Percentiles rank a stretch among this genome's conserved stretches.
Evolutionary conservation across 1,140 invertebrate genomes (phyloP).

Genomic region (Spodoptera litura): DNA sequence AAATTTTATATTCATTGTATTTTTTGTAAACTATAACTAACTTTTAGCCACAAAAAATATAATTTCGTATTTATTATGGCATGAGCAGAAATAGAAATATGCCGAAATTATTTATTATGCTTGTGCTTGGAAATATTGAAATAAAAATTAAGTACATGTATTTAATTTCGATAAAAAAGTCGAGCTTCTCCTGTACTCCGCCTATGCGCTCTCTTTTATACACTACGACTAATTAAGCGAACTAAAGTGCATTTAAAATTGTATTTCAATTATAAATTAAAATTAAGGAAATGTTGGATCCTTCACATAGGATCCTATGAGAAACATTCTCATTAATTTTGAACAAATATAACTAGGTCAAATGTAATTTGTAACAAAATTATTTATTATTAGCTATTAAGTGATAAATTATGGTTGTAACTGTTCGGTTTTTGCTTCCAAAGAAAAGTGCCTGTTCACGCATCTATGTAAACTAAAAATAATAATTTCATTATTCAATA

Average conservation of each 20-base stretch:
- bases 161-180: too few species aligned
- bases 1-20: too few species aligned
- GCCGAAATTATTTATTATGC: too few species aligned
- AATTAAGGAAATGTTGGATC: background rate
- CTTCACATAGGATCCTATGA: background rate
- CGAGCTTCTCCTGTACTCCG: background rate
- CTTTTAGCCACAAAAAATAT: too few species aligned
- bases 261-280: background rate
- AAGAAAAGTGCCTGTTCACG: constrained; percentile 58
- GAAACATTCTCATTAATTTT: background rate
- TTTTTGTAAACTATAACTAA: too few species aligned
- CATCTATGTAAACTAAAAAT: constrained; percentile 20
- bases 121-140: too few species aligned
- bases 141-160: too few species aligned
- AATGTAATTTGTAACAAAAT: constrained; percentile 37
- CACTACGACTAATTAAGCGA: background rate
- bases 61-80: too few species aligned
- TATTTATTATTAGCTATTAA: constrained; percentile 49
- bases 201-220: constrained; percentile 17
- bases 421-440: constrained; percentile 54
- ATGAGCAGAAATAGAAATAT: too few species aligned
- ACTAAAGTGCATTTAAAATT: constrained; percentile 15
- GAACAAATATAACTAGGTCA: constrained; percentile 35
- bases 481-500: background rate
- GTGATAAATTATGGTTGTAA: constrained; percentile 64